Percentiles rank a stretch among this genome's conserved stretches.
Conservation (phyloP, 2,888 invertebrate species). For the Cephus pygmeus region DNA sequence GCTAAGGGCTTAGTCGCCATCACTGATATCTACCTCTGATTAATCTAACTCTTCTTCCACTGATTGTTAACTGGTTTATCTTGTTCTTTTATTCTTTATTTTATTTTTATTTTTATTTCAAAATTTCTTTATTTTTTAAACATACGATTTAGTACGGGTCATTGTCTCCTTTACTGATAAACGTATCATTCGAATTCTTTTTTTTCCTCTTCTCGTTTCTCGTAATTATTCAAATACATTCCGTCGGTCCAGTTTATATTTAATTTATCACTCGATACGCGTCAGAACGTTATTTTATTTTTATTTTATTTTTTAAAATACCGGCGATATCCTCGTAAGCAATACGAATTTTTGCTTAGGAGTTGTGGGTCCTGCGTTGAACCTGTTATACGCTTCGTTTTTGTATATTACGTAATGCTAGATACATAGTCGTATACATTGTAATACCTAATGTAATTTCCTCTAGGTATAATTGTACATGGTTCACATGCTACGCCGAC, state of each 20-base stretch:
- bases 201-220: neutral
- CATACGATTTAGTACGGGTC: neutral
- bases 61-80: neutral
- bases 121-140: neutral
- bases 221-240: neutral
- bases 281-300: neutral
- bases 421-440: neutral
- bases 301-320: neutral
- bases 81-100: neutral
- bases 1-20: conserved; percentile 52
- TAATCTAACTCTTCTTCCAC: neutral
- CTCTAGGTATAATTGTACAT: neutral
- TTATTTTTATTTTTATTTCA: neutral
- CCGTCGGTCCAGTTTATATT: neutral
- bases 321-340: neutral
- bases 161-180: neutral
- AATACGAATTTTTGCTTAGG: neutral
- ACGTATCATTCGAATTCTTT: neutral
- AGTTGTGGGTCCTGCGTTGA: neutral
- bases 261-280: neutral
- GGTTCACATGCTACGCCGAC: neutral
- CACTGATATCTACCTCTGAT: conserved; percentile 34
- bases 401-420: neutral
- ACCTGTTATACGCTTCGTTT: neutral
- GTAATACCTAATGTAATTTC: neutral